Percentiles rank a stretch among this genome's conserved stretches.
phyloP scores from a whole-genome alignment of 2,113 vertebrate genomes.

The Tetraodon nigroviridis region DNA sequence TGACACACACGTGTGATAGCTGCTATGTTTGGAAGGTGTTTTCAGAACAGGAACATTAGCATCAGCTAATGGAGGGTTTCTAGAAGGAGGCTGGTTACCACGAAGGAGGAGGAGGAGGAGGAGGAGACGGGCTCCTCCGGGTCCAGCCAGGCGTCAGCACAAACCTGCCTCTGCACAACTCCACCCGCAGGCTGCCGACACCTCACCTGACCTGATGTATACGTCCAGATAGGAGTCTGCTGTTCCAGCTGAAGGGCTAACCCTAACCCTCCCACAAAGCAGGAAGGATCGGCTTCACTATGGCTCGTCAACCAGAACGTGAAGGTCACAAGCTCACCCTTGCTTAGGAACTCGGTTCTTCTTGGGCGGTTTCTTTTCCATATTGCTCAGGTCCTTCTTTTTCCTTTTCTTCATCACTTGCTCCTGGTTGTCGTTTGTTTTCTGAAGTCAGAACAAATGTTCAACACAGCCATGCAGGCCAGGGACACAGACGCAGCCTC shows the following conservation, averaged over 20 bases:
- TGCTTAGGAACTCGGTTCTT: slow-evolving; percentile 86
- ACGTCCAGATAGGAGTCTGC: too few species aligned
- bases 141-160: too few species aligned
- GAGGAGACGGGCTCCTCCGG: too few species aligned
- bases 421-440: slow-evolving; percentile 80
- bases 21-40: slow-evolving; percentile 58
- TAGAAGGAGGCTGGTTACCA: slow-evolving; percentile 34
- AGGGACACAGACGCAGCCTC: too few species aligned
- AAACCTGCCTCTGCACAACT: too few species aligned
- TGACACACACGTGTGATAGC: slow-evolving; percentile 29
- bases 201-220: too few species aligned
- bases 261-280: too few species aligned
- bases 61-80: slow-evolving; percentile 42
- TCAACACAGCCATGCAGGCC: too few species aligned
- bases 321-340: slow-evolving; percentile 73
- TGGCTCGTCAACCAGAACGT: not conserved
- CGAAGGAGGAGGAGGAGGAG: too few species aligned
- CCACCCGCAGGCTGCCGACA: too few species aligned
- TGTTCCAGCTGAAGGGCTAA: too few species aligned
- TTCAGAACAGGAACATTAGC: slow-evolving; percentile 34
- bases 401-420: slow-evolving; percentile 84
- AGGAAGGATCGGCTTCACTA: too few species aligned
- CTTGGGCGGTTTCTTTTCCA: slow-evolving; percentile 86
- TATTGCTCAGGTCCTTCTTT: slow-evolving; percentile 82
- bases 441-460: slow-evolving; percentile 50